These are phyloP conservation scores for Nothocercus julius DNA, from an alignment of 2,113 vertebrate genomes.

Conservation along the genomic window DNA sequence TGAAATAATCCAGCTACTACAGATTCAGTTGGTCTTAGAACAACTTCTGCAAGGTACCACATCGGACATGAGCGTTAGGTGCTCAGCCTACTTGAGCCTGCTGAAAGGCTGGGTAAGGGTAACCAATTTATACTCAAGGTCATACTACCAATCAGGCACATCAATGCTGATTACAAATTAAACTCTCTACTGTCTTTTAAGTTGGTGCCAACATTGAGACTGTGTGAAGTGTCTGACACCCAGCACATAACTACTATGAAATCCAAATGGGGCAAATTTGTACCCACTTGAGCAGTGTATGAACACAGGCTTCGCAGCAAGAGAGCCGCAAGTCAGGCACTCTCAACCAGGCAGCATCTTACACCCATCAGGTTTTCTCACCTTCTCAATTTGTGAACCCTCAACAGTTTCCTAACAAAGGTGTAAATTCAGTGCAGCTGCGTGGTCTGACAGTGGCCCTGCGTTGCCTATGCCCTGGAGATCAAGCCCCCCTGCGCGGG, in stretches of 20 bases:
- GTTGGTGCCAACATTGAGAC: neutral
- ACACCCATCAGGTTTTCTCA: neutral
- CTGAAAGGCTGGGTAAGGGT: neutral
- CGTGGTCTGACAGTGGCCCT: neutral
- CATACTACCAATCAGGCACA: neutral
- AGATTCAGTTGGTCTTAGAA: neutral
- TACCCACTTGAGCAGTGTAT: neutral
- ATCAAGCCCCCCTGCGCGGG: neutral
- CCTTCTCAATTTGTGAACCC: neutral
- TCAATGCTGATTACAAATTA: conserved; percentile 15
- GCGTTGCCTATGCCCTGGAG: neutral
- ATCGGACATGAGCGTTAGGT: neutral
- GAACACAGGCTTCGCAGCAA: neutral
- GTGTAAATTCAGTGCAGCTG: neutral
- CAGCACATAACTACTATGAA: neutral
- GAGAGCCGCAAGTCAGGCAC: neutral
- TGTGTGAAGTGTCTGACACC: neutral
- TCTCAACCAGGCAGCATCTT: neutral
- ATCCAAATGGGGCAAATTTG: neutral
- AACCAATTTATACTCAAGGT: neutral
- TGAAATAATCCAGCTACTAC: neutral
- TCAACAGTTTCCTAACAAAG: neutral
- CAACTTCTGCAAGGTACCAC: neutral
- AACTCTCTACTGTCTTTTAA: neutral
- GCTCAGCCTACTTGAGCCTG: neutral